phyloP scores from a whole-genome alignment of 2,888 invertebrate species.

The Orthosia gothica region DNA sequence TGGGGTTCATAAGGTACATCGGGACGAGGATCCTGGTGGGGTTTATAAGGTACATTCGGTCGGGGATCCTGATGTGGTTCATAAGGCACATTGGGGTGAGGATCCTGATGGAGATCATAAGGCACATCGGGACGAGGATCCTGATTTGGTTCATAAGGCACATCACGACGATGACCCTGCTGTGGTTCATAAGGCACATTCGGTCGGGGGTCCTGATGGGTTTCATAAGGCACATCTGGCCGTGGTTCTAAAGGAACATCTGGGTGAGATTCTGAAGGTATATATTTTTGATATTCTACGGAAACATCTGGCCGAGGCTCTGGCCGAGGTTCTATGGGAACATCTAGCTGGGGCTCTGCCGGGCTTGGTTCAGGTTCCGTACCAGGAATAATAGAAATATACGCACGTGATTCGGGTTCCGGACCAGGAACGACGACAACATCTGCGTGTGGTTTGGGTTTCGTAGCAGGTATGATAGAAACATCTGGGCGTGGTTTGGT shows the following conservation, averaged over 20 bases:
- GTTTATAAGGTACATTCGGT: neutral
- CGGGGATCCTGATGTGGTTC: too few species aligned
- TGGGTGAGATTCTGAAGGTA: neutral
- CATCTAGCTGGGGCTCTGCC: neutral
- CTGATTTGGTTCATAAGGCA: too few species aligned
- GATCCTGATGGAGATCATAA: neutral
- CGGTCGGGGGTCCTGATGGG: too few species aligned
- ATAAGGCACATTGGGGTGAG: neutral
- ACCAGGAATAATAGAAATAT: neutral
- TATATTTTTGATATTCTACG: too few species aligned
- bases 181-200: neutral
- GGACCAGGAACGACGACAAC: neutral
- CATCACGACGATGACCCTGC: neutral
- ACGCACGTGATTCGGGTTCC: neutral
- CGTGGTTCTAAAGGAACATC: too few species aligned
- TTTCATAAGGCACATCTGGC: neutral
- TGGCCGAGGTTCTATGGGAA: too few species aligned
- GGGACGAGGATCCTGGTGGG: fast-evolving
- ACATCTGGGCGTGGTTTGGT: neutral
- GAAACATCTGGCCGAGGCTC: neutral
- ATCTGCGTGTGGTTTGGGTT: neutral
- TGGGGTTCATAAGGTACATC: neutral
- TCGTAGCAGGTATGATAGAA: neutral
- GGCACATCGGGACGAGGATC: neutral
- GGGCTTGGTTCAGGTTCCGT: neutral